These are phyloP conservation scores for Orthosia gothica DNA, from an alignment of 2,888 invertebrate genomes.

Conservation along the genomic window DNA sequence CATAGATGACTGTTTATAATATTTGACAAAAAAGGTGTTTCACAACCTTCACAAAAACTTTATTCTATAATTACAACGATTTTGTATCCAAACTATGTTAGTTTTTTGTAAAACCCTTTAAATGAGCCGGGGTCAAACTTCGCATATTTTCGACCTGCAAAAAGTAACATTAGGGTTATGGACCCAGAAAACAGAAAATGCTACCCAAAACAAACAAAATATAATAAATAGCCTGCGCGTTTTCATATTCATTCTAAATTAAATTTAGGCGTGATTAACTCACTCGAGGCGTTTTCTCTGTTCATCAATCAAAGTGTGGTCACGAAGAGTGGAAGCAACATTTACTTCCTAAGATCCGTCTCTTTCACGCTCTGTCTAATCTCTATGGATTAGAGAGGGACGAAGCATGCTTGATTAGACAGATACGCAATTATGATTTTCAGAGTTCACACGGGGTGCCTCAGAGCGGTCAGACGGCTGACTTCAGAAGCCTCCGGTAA, in stretches of 20 bases:
- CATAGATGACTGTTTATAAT: slow-evolving; percentile 66
- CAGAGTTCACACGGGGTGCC: slow-evolving; percentile 87
- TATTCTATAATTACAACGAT: slow-evolving; percentile 51
- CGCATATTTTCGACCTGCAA: slow-evolving; percentile 63
- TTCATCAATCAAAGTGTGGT: slow-evolving; percentile 89
- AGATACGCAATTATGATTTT: slow-evolving; percentile 84
- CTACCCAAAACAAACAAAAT: slow-evolving; percentile 88
- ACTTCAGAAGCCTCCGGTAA: slow-evolving; percentile 88
- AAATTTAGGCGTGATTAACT: slow-evolving; percentile 90
- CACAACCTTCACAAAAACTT: slow-evolving; percentile 46
- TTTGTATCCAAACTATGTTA: slow-evolving; percentile 47
- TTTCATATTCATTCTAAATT: slow-evolving; percentile 88
- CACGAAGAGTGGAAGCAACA: slow-evolving; percentile 82
- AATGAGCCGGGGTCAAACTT: slow-evolving; percentile 63
- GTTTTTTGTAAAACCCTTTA: slow-evolving; percentile 53
- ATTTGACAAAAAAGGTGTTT: slow-evolving; percentile 76
- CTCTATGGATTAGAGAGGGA: slow-evolving; percentile 73
- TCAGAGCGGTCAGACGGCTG: slow-evolving; percentile 81
- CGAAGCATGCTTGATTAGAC: slow-evolving; percentile 80
- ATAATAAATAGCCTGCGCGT: slow-evolving; percentile 81
- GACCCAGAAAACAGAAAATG: slow-evolving; percentile 74
- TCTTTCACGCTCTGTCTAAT: slow-evolving; percentile 71
- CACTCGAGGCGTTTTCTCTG: slow-evolving; percentile 90
- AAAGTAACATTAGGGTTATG: slow-evolving; percentile 69
- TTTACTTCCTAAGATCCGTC: slow-evolving; percentile 84